Base-by-base conservation (phyloP, 1,140 invertebrate genomes). In the Elymnias hypermnestra region DNA sequence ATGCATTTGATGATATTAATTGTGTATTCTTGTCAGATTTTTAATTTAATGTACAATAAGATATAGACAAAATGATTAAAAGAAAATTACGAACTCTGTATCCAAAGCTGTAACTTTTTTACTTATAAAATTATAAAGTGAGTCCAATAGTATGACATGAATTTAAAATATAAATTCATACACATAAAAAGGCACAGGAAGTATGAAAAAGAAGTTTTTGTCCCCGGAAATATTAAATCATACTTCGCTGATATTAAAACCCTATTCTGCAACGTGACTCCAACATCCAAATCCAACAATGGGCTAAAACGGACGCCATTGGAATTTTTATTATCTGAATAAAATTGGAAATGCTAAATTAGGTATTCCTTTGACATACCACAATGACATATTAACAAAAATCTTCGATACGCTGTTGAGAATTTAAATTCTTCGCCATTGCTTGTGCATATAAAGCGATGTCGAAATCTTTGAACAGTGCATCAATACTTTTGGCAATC, bases 321-420 rank as follows among this genome's bases (percentile, higher is more conserved):
- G 55, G 70, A 73, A 74, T 74, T 64, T 71, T 62, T 69, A 71
- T 65, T 46, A 15, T 35, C 39, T 18, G 51, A 45, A 58, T 47
- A 47, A 55, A 36, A 63, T 59, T 47, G 42, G 48, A 56, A 58
- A 57, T 53, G 43, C 18, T 7, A 37, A 46, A 68, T 69, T 70
- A 58, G 22, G 63, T 76, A 78, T 78, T 76, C 74, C 19, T 23
- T 14, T 25, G 46, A 56, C 72, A 70, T 64, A 38, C 51, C 31
- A 44, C 23, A 8, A 50, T 56, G 56, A 62, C 62, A 70, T 71
- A 76, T 79, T 76, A 76, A 71, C 64, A 59, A 78, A 77, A 78
- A 75, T 82, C 63, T 66, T 64, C 44, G 49, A 63, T 48, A 46
- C 37, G 36, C 48, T 43, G 60, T 36, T n/a, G 15, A 26, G 66